phyloP scores from a whole-genome alignment of 2,888 invertebrate species.

The Drosophila algonquin region DNA sequence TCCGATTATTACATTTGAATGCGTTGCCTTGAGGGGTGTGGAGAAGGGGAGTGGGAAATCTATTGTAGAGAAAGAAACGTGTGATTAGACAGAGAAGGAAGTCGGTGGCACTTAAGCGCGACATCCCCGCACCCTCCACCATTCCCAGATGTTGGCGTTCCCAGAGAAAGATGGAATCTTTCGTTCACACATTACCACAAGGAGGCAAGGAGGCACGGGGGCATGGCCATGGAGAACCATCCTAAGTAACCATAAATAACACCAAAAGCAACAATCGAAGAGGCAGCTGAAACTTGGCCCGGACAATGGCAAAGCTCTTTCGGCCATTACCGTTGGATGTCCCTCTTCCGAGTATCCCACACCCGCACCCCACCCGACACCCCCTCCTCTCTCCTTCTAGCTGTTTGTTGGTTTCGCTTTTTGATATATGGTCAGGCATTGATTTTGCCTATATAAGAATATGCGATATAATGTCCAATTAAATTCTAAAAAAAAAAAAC shows the following conservation, averaged over 20 bases:
- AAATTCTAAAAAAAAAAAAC: conserved; percentile 64
- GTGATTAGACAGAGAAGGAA: conserved; percentile 38
- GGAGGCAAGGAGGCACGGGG: not conserved
- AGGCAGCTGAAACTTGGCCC: conserved; percentile 31
- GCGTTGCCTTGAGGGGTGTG: conserved; percentile 40
- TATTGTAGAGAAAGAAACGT: conserved; percentile 2
- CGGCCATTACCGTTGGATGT: conserved; percentile 47
- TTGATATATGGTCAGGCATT: conserved; percentile 77
- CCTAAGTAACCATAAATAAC: conserved; percentile 70
- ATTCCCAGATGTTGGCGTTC: conserved; percentile 41
- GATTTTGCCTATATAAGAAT: conserved; percentile 73
- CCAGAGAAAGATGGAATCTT: conserved; percentile 31
- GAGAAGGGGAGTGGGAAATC: conserved; percentile 9
- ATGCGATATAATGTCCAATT: conserved; percentile 77
- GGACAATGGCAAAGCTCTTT: conserved; percentile 47
- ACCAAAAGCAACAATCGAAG: conserved; percentile 35
- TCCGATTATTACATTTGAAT: conserved; percentile 75
- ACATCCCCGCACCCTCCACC: not conserved
- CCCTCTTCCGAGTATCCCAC: not conserved
- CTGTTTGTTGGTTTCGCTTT: conserved; percentile 53
- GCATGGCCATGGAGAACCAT: conserved; percentile 32
- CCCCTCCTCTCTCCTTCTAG: too few species aligned
- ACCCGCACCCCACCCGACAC: too few species aligned
- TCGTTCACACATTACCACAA: conserved; percentile 39
- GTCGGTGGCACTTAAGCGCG: conserved; percentile 16